These are phyloP conservation scores for Ptilonorhynchus violaceus DNA, from an alignment of 2,113 vertebrate genomes.

Conservation along the genomic window DNA sequence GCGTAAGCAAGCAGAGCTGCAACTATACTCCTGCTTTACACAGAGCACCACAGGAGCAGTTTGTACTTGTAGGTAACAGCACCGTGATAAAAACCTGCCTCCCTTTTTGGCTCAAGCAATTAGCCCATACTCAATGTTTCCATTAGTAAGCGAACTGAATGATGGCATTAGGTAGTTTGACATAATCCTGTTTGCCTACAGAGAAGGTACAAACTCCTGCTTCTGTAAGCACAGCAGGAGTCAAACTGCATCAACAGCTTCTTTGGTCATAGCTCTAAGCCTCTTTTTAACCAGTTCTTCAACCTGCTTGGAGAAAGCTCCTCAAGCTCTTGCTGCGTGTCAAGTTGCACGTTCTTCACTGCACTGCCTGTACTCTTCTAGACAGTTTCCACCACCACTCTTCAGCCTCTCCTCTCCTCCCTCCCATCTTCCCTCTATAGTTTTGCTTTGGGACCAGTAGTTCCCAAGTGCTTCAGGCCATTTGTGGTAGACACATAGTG, in stretches of 20 bases:
- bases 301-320: neutral
- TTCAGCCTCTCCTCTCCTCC: neutral
- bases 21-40: neutral
- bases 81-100: neutral
- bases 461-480: neutral
- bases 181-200: slow-evolving; percentile 36
- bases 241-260: slow-evolving; percentile 2
- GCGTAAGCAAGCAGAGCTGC: neutral
- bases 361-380: fast-evolving
- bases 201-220: neutral
- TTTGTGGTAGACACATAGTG: neutral
- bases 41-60: neutral
- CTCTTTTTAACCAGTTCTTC: slow-evolving; percentile 30
- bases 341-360: neutral
- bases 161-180: neutral
- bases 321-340: neutral
- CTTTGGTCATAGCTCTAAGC: neutral
- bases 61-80: neutral
- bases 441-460: neutral
- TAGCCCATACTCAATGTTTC: neutral
- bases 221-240: slow-evolving; percentile 24
- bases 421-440: neutral
- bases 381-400: neutral
- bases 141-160: neutral
- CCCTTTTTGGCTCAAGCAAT: neutral